Evolutionary conservation across 2,888 invertebrate genomes (phyloP).

Genomic region (Drosophila subsilvestris): DNA sequence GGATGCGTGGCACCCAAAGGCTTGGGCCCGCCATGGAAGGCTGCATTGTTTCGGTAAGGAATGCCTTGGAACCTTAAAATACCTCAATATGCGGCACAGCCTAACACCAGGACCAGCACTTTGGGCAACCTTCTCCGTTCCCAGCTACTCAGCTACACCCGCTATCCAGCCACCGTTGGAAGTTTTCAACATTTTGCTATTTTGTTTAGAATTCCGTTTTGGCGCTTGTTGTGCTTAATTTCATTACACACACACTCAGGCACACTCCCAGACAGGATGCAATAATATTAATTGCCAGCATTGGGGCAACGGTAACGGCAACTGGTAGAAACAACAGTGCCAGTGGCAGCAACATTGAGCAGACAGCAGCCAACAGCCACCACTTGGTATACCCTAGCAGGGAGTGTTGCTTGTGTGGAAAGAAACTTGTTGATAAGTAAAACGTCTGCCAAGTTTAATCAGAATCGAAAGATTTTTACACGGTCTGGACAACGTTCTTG

Average conservation of each 20-base stretch:
- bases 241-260: conserved; percentile 57
- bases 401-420: neutral
- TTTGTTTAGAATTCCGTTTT: conserved; percentile 72
- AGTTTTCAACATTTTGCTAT: conserved; percentile 44
- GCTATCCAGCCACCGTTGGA: neutral
- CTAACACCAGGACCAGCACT: conserved; percentile 19
- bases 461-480: too few relatives aligned
- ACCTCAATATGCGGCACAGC: conserved; percentile 2
- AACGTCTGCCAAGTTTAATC: too few relatives aligned
- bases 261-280: conserved; percentile 58
- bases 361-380: conserved; percentile 25
- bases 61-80: conserved; percentile 20
- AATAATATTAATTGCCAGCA: conserved; percentile 78
- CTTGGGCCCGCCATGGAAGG: neutral
- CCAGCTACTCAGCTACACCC: neutral
- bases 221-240: conserved; percentile 76
- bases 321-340: conserved; percentile 42
- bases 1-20: conserved; percentile 9
- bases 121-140: neutral
- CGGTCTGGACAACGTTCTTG: too few relatives aligned
- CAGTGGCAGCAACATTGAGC: conserved; percentile 38
- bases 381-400: conserved; percentile 15
- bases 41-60: conserved; percentile 18
- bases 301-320: conserved; percentile 68
- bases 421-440: too few relatives aligned